A percentile compares a stretch with the other conserved stretches of the same genome.
These are phyloP conservation scores for Drosophila parthenogenetica DNA, from an alignment of 2,888 invertebrate species.

Conservation along the genomic window DNA sequence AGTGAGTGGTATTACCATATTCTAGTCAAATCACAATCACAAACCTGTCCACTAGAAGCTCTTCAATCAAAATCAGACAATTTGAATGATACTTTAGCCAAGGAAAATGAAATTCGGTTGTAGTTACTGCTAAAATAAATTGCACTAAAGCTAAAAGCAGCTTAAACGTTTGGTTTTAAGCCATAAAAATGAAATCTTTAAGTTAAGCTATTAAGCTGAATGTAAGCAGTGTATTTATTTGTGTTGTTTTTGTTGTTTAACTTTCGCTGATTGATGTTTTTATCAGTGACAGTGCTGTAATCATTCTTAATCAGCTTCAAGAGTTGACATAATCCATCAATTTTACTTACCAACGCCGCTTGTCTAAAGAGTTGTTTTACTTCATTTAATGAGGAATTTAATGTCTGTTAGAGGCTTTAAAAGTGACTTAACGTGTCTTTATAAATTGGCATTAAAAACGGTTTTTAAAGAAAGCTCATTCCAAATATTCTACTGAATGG, in stretches of 20 bases:
- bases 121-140: background rate
- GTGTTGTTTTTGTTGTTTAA: background rate
- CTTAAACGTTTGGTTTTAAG: background rate
- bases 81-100: conserved; percentile 51
- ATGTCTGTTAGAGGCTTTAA: too few relatives aligned
- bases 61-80: conserved; percentile 69
- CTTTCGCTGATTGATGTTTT: background rate
- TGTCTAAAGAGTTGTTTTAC: background rate
- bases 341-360: background rate
- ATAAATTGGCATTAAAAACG: too few relatives aligned
- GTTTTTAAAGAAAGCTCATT: too few relatives aligned
- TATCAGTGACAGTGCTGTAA: background rate
- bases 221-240: background rate
- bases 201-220: background rate
- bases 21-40: conserved; percentile 74
- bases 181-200: conserved; percentile 14
- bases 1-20: conserved; percentile 67
- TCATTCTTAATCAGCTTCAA: conserved; percentile 1
- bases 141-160: conserved; percentile 1
- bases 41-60: conserved; percentile 58
- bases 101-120: conserved; percentile 29
- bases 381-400: too few relatives aligned
- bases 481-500: too few relatives aligned
- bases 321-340: conserved; percentile 2
- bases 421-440: too few relatives aligned